Evolutionary conservation across 1,140 invertebrate genomes (phyloP).

Genomic region (Cydia fagiglandana): DNA sequence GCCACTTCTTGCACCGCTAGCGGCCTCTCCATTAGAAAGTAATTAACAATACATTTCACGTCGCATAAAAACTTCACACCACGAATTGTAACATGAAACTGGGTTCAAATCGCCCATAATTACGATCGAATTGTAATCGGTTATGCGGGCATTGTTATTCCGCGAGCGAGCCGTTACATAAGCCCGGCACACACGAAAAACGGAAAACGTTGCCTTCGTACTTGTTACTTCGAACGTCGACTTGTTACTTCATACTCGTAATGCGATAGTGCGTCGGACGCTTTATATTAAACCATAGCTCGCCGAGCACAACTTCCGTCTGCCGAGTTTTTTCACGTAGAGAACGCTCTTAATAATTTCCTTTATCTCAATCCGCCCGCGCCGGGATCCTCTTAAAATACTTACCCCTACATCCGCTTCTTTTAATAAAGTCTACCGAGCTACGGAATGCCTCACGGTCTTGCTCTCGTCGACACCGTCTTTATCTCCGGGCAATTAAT

Average conservation of each 20-base stretch:
- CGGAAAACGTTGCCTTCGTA: constrained; percentile 57
- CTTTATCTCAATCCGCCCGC: constrained; percentile 75
- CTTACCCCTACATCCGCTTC: constrained; percentile 78
- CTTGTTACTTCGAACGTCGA: constrained; percentile 62
- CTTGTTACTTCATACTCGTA: constrained; percentile 61
- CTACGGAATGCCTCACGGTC: constrained; percentile 71
- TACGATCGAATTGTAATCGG: constrained; percentile 61
- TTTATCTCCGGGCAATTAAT: constrained; percentile 75
- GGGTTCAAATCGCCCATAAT: constrained; percentile 51
- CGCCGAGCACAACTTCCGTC: constrained; percentile 64
- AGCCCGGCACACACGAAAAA: constrained; percentile 55
- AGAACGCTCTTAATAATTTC: constrained; percentile 76
- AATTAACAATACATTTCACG: constrained; percentile 58
- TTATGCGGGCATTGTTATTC: constrained; percentile 60
- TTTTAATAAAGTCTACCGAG: constrained; percentile 77
- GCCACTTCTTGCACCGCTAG: constrained; percentile 49
- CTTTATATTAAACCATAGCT: constrained; percentile 49
- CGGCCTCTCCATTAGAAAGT: constrained; percentile 67
- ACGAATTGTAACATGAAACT: constrained; percentile 43
- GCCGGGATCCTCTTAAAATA: constrained; percentile 77
- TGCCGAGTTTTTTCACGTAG: constrained; percentile 60
- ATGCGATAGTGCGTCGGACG: constrained; percentile 55
- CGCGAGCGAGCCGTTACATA: constrained; percentile 54
- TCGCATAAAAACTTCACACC: constrained; percentile 49
- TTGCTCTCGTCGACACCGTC: constrained; percentile 65